phyloP scores from a whole-genome alignment of 1,140 invertebrate species.

The Tetramorium alpestre region DNA sequence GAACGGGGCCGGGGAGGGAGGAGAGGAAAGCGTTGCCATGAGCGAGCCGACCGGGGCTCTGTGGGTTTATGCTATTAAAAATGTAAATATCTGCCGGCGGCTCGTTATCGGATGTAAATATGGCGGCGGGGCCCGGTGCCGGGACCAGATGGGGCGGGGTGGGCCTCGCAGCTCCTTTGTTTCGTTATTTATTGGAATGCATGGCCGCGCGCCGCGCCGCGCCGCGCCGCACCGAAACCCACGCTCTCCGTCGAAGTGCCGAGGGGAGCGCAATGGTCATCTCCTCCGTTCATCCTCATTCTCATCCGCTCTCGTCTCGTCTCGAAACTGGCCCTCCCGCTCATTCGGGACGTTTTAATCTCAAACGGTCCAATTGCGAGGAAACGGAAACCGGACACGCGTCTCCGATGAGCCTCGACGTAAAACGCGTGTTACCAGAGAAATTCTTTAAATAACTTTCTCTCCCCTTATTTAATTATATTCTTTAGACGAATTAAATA shows the following conservation, averaged over 20 bases:
- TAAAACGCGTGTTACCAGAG: background rate
- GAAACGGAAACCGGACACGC: background rate
- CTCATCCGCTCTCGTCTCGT: conserved; percentile 12
- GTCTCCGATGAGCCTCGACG: no score
- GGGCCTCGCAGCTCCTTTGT: conserved; percentile 77
- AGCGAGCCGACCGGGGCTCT: conserved; percentile 69
- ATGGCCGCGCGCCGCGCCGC: conserved; percentile 38
- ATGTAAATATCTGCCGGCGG: conserved; percentile 85
- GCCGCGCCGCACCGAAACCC: conserved; percentile 56
- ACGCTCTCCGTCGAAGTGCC: conserved; percentile 40
- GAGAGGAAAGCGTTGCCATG: conserved; percentile 74
- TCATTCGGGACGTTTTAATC: conserved; percentile 61
- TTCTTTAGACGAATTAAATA: conserved; percentile 2
- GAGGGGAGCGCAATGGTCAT: conserved; percentile 27
- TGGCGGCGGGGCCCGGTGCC: conserved; percentile 69
- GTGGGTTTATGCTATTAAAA: conserved; percentile 85
- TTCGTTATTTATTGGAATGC: conserved; percentile 84
- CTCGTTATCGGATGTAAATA: conserved; percentile 86
- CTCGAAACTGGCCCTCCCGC: background rate
- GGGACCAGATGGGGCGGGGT: conserved; percentile 73
- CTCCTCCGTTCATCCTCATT: conserved; percentile 6
- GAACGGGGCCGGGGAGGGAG: conserved; percentile 49
- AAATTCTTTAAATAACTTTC: background rate
- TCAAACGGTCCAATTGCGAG: background rate
- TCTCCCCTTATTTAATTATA: no score